Percentiles rank a stretch among this genome's conserved stretches.
These are phyloP conservation scores for Microcaecilia unicolor DNA, from an alignment of 2,797 vertebrate genomes.

Conservation along the genomic window DNA sequence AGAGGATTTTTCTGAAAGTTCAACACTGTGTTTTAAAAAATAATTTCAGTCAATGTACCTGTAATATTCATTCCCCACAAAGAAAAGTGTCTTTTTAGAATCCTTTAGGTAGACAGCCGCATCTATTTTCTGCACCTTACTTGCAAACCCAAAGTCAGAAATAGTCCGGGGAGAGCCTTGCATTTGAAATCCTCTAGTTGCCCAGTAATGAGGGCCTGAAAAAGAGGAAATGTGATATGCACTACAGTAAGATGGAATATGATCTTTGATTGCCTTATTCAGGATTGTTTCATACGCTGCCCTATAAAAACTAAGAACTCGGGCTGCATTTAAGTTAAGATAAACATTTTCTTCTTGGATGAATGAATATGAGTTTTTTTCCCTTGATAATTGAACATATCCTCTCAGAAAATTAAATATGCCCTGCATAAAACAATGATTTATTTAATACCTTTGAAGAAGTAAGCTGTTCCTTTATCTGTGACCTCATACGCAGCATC, in stretches of 20 bases:
- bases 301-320: no score
- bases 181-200: constrained; percentile 34
- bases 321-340: no score
- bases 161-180: constrained; percentile 23
- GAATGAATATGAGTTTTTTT: no score
- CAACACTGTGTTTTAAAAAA: no score
- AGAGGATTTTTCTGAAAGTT: no score
- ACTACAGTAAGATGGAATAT: no score
- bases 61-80: constrained; percentile 36
- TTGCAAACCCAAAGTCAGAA: constrained; percentile 35
- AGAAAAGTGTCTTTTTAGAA: constrained; percentile 34
- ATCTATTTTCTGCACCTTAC: constrained; percentile 18
- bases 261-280: no score
- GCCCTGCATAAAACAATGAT: no score
- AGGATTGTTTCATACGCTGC: no score
- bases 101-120: constrained; percentile 29
- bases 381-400: no score
- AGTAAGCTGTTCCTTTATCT: constrained; percentile 26
- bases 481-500: constrained; percentile 34
- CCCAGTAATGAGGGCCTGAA: constrained; percentile 31
- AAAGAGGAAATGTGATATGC: constrained; percentile 1
- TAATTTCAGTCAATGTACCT: constrained; percentile 12
- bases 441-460: constrained; percentile 39
- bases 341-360: no score
- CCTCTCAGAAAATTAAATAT: no score